Evolutionary conservation across 2,113 vertebrate species (phyloP).

Genomic region (Pollimyrus isidori): DNA sequence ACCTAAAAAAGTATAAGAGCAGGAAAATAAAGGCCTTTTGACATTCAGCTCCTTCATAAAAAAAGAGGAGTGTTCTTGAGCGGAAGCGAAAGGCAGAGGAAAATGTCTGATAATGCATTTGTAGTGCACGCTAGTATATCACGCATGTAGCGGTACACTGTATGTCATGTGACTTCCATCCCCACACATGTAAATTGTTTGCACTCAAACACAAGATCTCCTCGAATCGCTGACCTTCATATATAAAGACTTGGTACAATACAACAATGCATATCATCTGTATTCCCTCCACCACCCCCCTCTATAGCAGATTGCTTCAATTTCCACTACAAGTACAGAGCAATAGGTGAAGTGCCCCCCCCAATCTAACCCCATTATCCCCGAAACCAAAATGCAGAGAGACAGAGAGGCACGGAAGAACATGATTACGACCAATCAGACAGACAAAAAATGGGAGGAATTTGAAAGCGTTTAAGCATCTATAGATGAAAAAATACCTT

Average conservation of each 20-base stretch:
- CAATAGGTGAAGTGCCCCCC: too few relatives aligned
- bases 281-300: background rate
- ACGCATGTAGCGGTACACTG: background rate
- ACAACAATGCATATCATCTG: background rate
- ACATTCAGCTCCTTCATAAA: constrained; percentile 20
- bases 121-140: background rate
- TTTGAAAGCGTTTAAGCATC: background rate
- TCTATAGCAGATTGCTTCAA: too few relatives aligned
- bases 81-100: background rate
- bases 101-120: background rate
- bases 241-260: background rate
- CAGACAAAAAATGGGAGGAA: too few relatives aligned
- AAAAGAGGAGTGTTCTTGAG: constrained; percentile 31
- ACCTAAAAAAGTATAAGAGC: constrained; percentile 43
- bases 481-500: background rate
- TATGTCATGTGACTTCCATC: background rate
- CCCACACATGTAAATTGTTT: background rate
- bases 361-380: too few relatives aligned
- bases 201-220: background rate
- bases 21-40: constrained; percentile 32
- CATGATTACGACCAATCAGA: too few relatives aligned
- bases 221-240: background rate
- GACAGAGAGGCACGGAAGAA: too few relatives aligned
- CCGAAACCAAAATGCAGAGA: too few relatives aligned
- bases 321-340: too few relatives aligned